Evolutionary conservation across 2,113 vertebrate species (phyloP), one percentile per base, ranked within the genome.

Genomic region (Conger conger): DNA sequence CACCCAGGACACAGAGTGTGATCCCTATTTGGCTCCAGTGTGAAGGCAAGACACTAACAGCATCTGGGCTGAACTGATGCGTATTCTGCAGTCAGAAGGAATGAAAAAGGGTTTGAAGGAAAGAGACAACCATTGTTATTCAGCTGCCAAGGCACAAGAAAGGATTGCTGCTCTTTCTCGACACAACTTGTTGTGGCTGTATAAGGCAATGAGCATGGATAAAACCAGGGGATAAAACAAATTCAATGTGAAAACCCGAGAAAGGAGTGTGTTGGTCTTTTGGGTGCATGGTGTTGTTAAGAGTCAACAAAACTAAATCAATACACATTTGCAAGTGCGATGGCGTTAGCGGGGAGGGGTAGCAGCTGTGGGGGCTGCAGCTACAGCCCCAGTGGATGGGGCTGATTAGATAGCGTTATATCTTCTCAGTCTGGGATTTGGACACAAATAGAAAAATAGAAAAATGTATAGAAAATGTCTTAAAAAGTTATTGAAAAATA

Each of bases 271-370:
- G 73, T 79, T 54, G 73, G 86, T 86, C 86, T 92, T 88, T 89
- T 82, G 84, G 86, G 85, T 91, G 87, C 40, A n/a, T 76, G 83
- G 50, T 82, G 84, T 87, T 86, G 86, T 88, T 30, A 85, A 33
- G 40, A 79, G 89, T 88, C 90, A 90, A 89, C 87, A 89, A 83
- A 88, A 86, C 82, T 81, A 63, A 76, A 93, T 90, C 33, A 86
- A 92, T 93, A 90, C 83, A 82, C 86, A 89, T 88, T 88, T 78
- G 82, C 85, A 86, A 88, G 86, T 87, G 37, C 37, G 81, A 86
- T n/a, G 76, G 85, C 50, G 42, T 13, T 54, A 23, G 68, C 36
- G 17, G 36, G 73, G 63, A 76, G 53, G 50, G 16, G 50, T 80
- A 73, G n/a, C 68, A 3, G 6, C 68, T 30, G 20, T 73, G 68